Percentiles rank a stretch among this genome's conserved stretches.
phyloP scores from a whole-genome alignment of 2,797 vertebrate genomes.

The Anisognathus igniventris region DNA sequence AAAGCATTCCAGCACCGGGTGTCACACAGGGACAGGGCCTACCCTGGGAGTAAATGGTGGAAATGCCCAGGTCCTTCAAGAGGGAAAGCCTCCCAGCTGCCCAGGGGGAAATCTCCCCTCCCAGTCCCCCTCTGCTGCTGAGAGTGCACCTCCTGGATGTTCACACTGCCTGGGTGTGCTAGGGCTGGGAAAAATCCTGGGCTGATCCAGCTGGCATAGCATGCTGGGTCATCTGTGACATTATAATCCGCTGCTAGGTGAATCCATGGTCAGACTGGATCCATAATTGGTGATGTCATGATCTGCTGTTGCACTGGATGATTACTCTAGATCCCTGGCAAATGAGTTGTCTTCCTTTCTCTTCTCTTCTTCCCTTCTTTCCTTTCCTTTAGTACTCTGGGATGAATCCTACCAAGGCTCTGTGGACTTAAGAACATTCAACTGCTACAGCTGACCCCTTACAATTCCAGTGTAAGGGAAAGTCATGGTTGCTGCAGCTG shows the following conservation, averaged over 20 bases:
- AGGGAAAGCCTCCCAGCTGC: background rate
- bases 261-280: background rate
- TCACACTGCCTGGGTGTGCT: background rate
- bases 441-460: background rate
- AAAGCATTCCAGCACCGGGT: fast-evolving
- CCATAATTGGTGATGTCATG: background rate
- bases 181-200: too few relatives aligned
- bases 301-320: background rate
- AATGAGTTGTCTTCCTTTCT: background rate
- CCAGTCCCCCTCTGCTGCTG: background rate
- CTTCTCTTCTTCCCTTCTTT: background rate
- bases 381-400: fast-evolving
- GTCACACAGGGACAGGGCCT: background rate
- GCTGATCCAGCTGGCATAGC: background rate
- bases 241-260: background rate
- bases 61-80: background rate
- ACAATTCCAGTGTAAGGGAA: background rate
- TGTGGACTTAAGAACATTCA: background rate
- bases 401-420: background rate
- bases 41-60: background rate
- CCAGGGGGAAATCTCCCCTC: background rate
- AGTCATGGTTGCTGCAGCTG: too few relatives aligned
- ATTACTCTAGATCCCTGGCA: background rate
- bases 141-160: background rate
- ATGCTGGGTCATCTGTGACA: background rate